These are phyloP conservation scores for Oryzaephilus surinamensis DNA, from an alignment of 1,140 invertebrate species.

Conservation along the genomic window DNA sequence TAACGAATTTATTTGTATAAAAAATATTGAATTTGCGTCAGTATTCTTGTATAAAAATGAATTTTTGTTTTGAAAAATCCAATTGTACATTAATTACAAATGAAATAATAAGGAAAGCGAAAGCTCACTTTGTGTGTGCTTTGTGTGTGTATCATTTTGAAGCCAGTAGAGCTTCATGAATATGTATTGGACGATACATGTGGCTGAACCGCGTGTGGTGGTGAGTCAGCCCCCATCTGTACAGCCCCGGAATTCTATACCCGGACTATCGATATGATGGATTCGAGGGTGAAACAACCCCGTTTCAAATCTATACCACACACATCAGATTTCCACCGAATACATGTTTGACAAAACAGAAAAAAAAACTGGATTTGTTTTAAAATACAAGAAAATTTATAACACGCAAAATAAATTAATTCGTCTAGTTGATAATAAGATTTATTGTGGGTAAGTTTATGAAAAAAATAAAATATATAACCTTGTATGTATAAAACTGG, in stretches of 20 bases:
- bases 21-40: slow-evolving; percentile 2
- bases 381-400: too few species aligned
- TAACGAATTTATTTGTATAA: background rate
- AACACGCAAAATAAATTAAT: too few species aligned
- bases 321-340: too few species aligned
- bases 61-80: slow-evolving; percentile 18
- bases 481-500: too few species aligned
- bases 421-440: too few species aligned
- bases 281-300: slow-evolving; percentile 19
- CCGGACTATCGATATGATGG: slow-evolving; percentile 23
- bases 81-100: slow-evolving; percentile 1
- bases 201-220: slow-evolving; percentile 11
- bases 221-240: slow-evolving; percentile 20
- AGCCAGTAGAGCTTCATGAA: slow-evolving; percentile 18
- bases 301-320: too few species aligned
- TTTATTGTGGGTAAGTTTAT: too few species aligned
- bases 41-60: slow-evolving; percentile 16
- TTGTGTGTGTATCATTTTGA: too few species aligned
- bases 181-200: slow-evolving; percentile 22
- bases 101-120: slow-evolving; percentile 7
- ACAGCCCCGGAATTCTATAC: slow-evolving; percentile 14
- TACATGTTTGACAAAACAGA: too few species aligned
- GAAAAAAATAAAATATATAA: too few species aligned
- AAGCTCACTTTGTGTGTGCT: too few species aligned
- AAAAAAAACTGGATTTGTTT: too few species aligned